Evolutionary conservation across 2,888 invertebrate species (phyloP).

Genomic region (Microctonus hyperodae): DNA sequence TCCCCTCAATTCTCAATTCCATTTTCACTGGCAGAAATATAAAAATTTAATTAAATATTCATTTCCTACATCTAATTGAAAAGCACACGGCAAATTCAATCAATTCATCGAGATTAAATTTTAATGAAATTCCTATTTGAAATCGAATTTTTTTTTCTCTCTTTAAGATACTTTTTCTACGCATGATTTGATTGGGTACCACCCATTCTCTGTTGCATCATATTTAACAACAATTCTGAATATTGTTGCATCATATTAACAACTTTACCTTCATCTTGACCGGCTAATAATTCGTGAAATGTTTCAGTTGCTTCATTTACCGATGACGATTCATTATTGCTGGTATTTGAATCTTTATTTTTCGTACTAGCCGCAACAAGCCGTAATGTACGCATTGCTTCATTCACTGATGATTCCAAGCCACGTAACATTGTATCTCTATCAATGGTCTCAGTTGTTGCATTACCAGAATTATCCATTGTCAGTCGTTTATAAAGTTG

Average conservation of each 20-base stretch:
- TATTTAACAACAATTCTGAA: conserved; percentile 68
- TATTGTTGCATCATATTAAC: conserved; percentile 71
- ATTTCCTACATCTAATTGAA: conserved; percentile 24
- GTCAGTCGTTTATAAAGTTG: conserved; percentile 74
- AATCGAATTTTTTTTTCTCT: conserved; percentile 5
- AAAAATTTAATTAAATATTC: conserved; percentile 7
- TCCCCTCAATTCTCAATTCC: not conserved
- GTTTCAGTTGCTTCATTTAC: conserved; percentile 65
- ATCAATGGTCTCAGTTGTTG: conserved; percentile 52
- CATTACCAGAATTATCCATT: conserved; percentile 64
- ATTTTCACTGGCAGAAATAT: conserved; percentile 16
- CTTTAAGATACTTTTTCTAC: conserved; percentile 43
- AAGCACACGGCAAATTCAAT: conserved; percentile 37
- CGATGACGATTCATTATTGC: conserved; percentile 55
- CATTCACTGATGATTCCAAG: conserved; percentile 60
- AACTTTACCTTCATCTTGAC: conserved; percentile 64
- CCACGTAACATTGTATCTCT: conserved; percentile 64
- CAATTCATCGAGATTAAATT: conserved; percentile 37
- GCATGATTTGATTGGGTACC: conserved; percentile 55
- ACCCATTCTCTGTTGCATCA: conserved; percentile 70
- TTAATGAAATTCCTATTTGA: conserved; percentile 10
- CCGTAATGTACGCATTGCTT: conserved; percentile 61
- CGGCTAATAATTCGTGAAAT: conserved; percentile 64
- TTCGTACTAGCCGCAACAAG: conserved; percentile 54
- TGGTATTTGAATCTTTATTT: conserved; percentile 40